Percentiles rank a stretch among this genome's conserved stretches.
Evolutionary conservation across 2,888 invertebrate genomes (phyloP).

Genomic region (Xylophagus ater): DNA sequence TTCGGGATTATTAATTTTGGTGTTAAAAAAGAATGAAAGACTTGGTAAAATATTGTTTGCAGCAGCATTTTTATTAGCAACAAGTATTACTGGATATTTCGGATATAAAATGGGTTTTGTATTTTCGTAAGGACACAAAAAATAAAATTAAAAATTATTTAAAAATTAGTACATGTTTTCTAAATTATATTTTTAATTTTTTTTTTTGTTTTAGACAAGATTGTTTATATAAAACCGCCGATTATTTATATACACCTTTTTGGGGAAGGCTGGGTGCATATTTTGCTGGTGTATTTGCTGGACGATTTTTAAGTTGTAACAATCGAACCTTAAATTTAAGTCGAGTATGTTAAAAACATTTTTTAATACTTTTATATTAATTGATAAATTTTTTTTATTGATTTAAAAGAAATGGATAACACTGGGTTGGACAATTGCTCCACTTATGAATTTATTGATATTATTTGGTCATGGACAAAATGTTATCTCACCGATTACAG

Average conservation of each 20-base stretch:
- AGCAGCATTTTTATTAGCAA: constrained; percentile 28
- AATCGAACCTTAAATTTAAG: constrained; percentile 16
- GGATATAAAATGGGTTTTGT: constrained; percentile 36
- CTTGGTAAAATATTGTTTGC: constrained; percentile 26
- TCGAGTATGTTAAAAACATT: background rate
- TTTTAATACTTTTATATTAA: background rate
- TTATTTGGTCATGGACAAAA: constrained; percentile 37
- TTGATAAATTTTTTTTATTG: background rate
- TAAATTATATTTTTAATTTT: background rate
- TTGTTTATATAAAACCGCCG: constrained; percentile 14
- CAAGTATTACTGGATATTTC: constrained; percentile 30
- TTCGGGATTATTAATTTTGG: constrained; percentile 14
- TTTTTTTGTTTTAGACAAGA: constrained; percentile 16
- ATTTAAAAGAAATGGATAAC: constrained; percentile 12
- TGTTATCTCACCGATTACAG: constrained; percentile 30
- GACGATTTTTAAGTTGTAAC: constrained; percentile 28
- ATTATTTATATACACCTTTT: constrained; percentile 32
- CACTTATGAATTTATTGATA: constrained; percentile 35
- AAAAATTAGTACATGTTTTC: background rate
- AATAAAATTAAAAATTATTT: background rate
- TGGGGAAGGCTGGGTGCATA: constrained; percentile 36
- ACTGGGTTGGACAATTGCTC: constrained; percentile 25
- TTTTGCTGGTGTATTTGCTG: constrained; percentile 34
- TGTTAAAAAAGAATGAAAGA: constrained; percentile 25
- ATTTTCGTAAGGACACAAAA: constrained; percentile 36